phyloP scores from a whole-genome alignment of 2,888 invertebrate genomes.

The Callosobruchus maculatus region DNA sequence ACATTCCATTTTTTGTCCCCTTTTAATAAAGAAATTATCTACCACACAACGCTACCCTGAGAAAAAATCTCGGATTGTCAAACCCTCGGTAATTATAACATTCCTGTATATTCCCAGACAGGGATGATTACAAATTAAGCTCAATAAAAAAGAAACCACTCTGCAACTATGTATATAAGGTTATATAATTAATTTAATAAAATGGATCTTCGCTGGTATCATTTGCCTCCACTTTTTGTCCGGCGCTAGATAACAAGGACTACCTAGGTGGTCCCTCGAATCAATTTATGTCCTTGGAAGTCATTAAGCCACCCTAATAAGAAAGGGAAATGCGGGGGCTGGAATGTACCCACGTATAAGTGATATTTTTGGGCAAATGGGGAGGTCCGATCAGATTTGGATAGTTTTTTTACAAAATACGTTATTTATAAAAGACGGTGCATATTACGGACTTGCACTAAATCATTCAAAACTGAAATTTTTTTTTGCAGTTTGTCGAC shows the following conservation, averaged over 20 bases:
- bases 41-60: too few relatives aligned
- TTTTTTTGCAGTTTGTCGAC: too few relatives aligned
- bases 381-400: not conserved
- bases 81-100: not conserved
- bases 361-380: not conserved
- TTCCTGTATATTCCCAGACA: not conserved
- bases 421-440: not conserved
- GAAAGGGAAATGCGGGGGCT: not conserved
- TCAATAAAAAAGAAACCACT: not conserved
- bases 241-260: constrained; percentile 24
- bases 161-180: not conserved
- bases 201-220: not conserved
- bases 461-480: too few relatives aligned
- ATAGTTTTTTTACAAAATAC: not conserved
- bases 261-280: constrained; percentile 29
- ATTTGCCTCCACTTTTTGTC: not conserved
- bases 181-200: not conserved
- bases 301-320: constrained; percentile 19
- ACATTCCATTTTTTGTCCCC: not conserved
- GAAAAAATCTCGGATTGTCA: not conserved
- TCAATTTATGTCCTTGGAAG: constrained; percentile 27
- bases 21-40: not conserved
- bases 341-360: not conserved
- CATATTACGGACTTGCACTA: too few relatives aligned
- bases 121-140: not conserved